Evolutionary conservation across 2,113 vertebrate species (phyloP).

Genomic region (Hypocryptadius cinnamomeus): DNA sequence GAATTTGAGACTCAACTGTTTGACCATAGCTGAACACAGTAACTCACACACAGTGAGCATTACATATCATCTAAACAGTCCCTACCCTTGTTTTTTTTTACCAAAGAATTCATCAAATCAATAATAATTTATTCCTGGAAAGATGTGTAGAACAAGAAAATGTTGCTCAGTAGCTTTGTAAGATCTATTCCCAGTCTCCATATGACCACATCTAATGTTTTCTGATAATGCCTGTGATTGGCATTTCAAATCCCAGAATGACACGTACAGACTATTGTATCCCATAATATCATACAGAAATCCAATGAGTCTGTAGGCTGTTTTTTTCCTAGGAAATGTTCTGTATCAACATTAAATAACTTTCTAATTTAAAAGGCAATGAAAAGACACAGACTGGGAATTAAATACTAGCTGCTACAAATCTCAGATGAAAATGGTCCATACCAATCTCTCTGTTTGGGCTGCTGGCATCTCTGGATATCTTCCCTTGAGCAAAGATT

Average conservation of each 20-base stretch:
- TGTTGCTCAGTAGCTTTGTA: not conserved
- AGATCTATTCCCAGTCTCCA: not conserved
- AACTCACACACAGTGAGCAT: not conserved
- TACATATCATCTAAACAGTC: not conserved
- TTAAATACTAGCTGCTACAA: not conserved
- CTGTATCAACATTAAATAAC: not conserved
- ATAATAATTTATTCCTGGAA: not conserved
- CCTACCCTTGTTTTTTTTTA: not conserved
- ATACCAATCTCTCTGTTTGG: not conserved
- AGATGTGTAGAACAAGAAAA: not conserved
- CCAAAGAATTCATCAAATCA: not conserved
- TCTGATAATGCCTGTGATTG: not conserved
- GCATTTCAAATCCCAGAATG: not conserved
- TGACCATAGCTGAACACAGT: not conserved
- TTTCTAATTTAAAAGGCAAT: conserved; percentile 19
- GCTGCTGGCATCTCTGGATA: not conserved
- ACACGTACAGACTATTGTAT: not conserved
- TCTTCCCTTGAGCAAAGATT: not conserved
- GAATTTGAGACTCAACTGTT: not conserved
- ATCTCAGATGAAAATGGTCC: not conserved
- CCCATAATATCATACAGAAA: not conserved
- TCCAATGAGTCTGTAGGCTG: not conserved
- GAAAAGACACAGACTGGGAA: not conserved
- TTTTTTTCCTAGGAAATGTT: not conserved
- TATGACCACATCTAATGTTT: not conserved